A percentile compares a stretch with the other conserved stretches of the same genome.
phyloP scores from a whole-genome alignment of 2,113 vertebrate genomes.

The Corvus moneduloides region DNA sequence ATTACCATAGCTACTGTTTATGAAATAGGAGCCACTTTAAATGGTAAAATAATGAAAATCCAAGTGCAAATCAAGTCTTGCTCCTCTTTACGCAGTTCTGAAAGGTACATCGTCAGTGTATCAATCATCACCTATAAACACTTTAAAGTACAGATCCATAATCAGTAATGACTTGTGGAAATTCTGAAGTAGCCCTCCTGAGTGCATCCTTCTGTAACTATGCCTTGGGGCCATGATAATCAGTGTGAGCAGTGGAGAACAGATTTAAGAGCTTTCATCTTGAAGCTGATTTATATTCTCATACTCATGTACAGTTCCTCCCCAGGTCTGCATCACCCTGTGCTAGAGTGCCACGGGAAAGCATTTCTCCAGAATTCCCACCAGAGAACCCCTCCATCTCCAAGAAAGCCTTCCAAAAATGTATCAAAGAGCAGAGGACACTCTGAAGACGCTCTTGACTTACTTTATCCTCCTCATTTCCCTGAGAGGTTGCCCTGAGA shows the following conservation, averaged over 20 bases:
- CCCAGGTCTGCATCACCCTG: neutral
- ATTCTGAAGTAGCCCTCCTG: slow-evolving; percentile 37
- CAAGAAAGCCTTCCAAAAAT: neutral
- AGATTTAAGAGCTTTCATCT: slow-evolving; percentile 54
- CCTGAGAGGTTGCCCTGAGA: neutral
- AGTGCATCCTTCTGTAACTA: slow-evolving; percentile 16
- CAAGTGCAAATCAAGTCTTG: neutral
- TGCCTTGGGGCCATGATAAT: slow-evolving; percentile 22
- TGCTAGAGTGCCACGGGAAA: neutral
- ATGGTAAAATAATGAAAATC: slow-evolving; percentile 26
- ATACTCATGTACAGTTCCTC: neutral
- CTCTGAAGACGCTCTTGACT: neutral
- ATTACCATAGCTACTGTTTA: neutral
- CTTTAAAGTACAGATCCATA: slow-evolving; percentile 23
- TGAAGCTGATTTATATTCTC: slow-evolving; percentile 32
- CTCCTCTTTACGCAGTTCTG: neutral
- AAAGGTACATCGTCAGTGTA: neutral
- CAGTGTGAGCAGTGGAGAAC: slow-evolving; percentile 4
- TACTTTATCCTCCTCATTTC: neutral
- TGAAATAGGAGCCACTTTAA: neutral
- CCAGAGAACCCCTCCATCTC: neutral
- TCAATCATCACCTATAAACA: slow-evolving; percentile 9
- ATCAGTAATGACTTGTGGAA: slow-evolving; percentile 44
- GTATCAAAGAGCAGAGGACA: neutral
- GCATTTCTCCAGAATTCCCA: neutral